Evolutionary conservation across 2,113 vertebrate species (phyloP), one percentile per base, ranked within the genome.

Genomic region (Plecturocebus donacophilus): DNA sequence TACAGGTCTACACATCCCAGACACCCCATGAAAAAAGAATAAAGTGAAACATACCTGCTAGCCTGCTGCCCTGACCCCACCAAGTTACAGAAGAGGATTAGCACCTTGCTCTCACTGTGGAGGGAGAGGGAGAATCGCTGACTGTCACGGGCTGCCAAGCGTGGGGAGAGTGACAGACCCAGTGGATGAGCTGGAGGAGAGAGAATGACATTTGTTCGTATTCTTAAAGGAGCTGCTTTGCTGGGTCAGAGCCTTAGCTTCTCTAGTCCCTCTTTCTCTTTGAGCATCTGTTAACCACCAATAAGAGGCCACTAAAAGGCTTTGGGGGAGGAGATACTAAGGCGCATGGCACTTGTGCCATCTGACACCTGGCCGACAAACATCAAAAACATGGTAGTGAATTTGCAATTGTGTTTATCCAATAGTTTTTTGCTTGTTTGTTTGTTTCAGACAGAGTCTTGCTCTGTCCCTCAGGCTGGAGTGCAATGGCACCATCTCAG

Each of bases 81-180:
- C 0, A 99, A 96, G 93, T 99, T 99, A 97, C 99, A 99, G 96
- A 99, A 98, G 97, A 99, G 98, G 95, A 99, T 98, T 30, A 99
- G 98, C 84, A 99, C 98, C 98, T 99, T 99, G 75, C 98, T 91
- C 0, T 98, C 97, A 1, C 93, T 92, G 0, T 97, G 97, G 8
- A 98, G 98, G 95, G 99, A 98, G 95, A 99, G 98, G 92, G 99
- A 98, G 96, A 98, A 97, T 88, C 97, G 98, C 58, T 98, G 99
- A 73, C 98, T 98, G 76, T 99, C 99, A 0, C 0, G 30, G 94
- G 56, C 79, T n/a, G 56, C 90, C 94, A 94, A 11, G 0, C 98
- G 96, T 6, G 98, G 99, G 0, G 99, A 99, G 2, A 99, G 94
- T 0, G 99, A 99, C 30, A 99, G 98, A 98, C 99, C 99, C 97